Conservation (phyloP, 1,140 invertebrate species). For the Dufourea novaeangliae region DNA sequence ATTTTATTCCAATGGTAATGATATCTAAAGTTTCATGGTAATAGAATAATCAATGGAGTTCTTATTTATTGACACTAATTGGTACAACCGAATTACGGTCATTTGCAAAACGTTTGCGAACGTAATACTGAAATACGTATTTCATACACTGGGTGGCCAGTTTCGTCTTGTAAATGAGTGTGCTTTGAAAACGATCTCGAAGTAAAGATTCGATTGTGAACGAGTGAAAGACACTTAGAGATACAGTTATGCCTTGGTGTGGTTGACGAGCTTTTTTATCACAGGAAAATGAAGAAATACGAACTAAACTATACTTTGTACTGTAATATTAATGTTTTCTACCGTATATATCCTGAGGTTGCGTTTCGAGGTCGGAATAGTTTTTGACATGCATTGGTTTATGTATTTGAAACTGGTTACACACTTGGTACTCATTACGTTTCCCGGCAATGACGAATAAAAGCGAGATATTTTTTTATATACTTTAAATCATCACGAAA, state of each 20-base stretch:
- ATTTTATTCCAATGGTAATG: not conserved
- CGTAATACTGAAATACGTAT: not conserved
- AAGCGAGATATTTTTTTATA: not conserved
- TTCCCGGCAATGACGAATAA: not conserved
- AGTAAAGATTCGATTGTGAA: not conserved
- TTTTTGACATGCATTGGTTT: not conserved
- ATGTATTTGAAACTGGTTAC: too few species aligned
- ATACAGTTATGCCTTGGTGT: not conserved
- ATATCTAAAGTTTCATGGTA: not conserved
- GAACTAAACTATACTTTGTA: too few species aligned
- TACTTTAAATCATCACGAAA: constrained; percentile 12
- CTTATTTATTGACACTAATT: constrained; percentile 5
- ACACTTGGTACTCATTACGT: not conserved
- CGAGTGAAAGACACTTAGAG: too few species aligned
- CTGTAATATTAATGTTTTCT: not conserved
- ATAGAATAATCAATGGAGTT: not conserved
- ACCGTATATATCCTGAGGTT: not conserved
- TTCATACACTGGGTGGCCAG: not conserved
- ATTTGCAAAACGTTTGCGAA: not conserved
- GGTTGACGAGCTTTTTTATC: not conserved
- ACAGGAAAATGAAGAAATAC: not conserved
- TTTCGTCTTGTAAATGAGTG: not conserved
- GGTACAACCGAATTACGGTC: not conserved
- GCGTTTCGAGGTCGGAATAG: not conserved
- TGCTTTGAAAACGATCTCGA: not conserved